Evolutionary conservation across 2,888 invertebrate species (phyloP).

Genomic region (Eucera pruinosa): DNA sequence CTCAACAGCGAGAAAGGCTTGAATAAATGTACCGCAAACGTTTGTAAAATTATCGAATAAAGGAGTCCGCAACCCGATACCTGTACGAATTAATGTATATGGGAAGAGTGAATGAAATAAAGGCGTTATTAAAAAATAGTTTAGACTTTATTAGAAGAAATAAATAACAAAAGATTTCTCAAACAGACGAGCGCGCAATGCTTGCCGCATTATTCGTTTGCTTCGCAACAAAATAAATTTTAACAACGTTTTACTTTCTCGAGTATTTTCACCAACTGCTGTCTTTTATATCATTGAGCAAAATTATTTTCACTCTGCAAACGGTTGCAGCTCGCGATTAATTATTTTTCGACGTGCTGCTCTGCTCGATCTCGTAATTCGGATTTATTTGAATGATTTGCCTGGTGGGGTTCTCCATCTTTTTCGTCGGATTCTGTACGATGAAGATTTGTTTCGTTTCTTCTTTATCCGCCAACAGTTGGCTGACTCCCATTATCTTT

Average conservation of each 20-base stretch:
- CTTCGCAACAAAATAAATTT: too few species aligned
- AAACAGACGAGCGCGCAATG: neutral
- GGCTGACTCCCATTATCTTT: slow-evolving; percentile 70
- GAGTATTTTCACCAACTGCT: neutral
- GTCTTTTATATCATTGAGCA: slow-evolving; percentile 27
- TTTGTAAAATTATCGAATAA: neutral
- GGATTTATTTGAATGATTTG: slow-evolving; percentile 75
- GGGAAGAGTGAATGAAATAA: neutral
- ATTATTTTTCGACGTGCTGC: slow-evolving; percentile 73
- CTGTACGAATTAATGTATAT: neutral
- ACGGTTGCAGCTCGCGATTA: too few species aligned
- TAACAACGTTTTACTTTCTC: too few species aligned
- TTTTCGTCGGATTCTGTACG: slow-evolving; percentile 67
- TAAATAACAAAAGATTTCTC: slow-evolving; percentile 39
- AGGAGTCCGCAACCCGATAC: neutral
- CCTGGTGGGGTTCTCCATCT: slow-evolving; percentile 61
- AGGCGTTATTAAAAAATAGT: slow-evolving; percentile 32
- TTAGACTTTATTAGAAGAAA: slow-evolving; percentile 46
- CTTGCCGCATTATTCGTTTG: too few species aligned
- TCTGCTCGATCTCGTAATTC: slow-evolving; percentile 72
- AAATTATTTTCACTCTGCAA: too few species aligned
- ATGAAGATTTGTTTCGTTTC: slow-evolving; percentile 71
- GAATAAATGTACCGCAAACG: too few species aligned
- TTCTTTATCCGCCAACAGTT: slow-evolving; percentile 61
- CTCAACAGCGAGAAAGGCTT: too few species aligned